phyloP scores from a whole-genome alignment of 2,888 invertebrate genomes.

The Galeruca laticollis region DNA sequence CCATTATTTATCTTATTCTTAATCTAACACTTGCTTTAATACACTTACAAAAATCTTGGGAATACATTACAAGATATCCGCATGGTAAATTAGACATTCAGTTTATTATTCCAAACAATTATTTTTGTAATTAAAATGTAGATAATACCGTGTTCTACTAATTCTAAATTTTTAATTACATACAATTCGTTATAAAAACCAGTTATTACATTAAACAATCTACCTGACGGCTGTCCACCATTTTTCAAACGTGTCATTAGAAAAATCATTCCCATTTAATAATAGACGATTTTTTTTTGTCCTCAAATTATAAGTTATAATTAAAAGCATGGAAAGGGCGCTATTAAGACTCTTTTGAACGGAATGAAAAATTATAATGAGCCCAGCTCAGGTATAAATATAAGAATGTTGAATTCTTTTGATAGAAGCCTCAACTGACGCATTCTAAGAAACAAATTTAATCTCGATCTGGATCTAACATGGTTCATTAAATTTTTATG shows the following conservation, averaged over 20 bases:
- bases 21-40: neutral
- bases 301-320: constrained; percentile 37
- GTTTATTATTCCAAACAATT: neutral
- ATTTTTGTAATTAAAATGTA: constrained; percentile 15
- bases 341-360: constrained; percentile 33
- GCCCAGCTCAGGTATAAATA: constrained; percentile 29
- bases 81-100: neutral
- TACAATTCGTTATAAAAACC: constrained; percentile 13
- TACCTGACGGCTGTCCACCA: constrained; percentile 28
- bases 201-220: constrained; percentile 13
- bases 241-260: constrained; percentile 33
- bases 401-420: constrained; percentile 26
- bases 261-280: constrained; percentile 33
- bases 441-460: constrained; percentile 36
- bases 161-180: constrained; percentile 32
- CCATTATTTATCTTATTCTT: neutral
- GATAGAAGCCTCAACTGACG: constrained; percentile 17
- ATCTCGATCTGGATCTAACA: constrained; percentile 36
- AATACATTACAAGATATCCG: neutral
- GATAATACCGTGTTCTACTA: constrained; percentile 19
- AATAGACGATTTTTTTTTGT: constrained; percentile 34
- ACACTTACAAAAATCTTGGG: neutral
- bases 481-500: constrained; percentile 34
- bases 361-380: constrained; percentile 36
- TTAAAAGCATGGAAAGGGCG: constrained; percentile 37